Evolutionary conservation across 2,113 vertebrate species (phyloP).

Genomic region (Charina bottae): DNA sequence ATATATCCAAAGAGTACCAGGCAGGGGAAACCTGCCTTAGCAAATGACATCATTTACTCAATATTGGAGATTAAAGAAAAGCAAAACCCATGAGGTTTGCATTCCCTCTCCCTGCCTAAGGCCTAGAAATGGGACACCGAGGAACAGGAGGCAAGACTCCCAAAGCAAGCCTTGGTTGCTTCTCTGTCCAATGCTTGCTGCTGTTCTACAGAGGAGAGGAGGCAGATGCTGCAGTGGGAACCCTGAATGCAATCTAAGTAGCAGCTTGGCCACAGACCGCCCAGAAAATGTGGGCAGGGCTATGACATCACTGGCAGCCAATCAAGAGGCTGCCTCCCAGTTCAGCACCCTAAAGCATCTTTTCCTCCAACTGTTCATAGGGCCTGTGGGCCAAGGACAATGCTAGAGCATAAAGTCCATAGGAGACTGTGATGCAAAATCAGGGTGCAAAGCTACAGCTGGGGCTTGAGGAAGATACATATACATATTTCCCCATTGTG

Average conservation of each 20-base stretch:
- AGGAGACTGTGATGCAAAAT: not conserved
- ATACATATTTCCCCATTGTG: not conserved
- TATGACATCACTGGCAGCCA: constrained; percentile 30
- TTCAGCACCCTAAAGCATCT: not conserved
- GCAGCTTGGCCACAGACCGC: not conserved
- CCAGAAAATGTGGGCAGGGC: not conserved
- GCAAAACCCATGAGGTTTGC: not conserved
- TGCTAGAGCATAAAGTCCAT: too few species aligned
- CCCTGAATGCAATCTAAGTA: not conserved
- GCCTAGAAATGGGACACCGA: too few species aligned
- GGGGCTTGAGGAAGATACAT: not conserved
- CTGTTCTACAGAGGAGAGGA: not conserved
- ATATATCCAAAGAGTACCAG: not conserved
- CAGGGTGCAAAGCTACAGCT: not conserved
- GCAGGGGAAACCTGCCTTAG: not conserved
- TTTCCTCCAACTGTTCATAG: not conserved
- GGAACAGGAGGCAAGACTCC: not conserved
- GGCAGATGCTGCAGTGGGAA: not conserved
- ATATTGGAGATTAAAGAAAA: not conserved
- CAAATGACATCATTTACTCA: not conserved
- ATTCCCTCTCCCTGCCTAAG: not conserved
- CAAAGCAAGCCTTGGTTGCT: not conserved
- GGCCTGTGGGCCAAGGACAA: not conserved
- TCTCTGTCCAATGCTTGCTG: not conserved
- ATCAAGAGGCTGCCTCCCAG: not conserved